Evolutionary conservation across 2,888 invertebrate genomes (phyloP), one percentile per base, ranked within the genome.

Genomic region (Conus canariensis): DNA sequence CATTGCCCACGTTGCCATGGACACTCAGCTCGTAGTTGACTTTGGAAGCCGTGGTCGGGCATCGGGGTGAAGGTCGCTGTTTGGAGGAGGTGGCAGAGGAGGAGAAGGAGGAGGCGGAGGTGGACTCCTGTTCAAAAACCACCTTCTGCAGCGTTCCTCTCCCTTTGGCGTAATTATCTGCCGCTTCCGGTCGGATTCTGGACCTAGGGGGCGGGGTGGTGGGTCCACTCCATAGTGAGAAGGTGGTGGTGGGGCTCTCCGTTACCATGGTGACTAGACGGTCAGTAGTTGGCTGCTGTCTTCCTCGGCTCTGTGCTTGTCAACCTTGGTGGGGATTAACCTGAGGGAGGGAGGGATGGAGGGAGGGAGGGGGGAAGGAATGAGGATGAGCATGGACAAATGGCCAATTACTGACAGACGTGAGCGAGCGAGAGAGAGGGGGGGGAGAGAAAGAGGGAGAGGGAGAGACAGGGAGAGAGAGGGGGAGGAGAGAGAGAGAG

Each of bases 1-100:
- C 22, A 0, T 91, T 92, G 22, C 92, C 91, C 0, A 95, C 92
- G 12, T 92, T 93, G 12, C 95, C 95, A 85, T 92, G 88, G 88
- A 93, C 91, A 19, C 94, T 94, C 58, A 91, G 92, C 8, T 92
- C 92, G 91, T 93, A 94, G 90, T 94, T 94, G 0, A 87, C 88
- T 85, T 92, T 88, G 25, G 94, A 92, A 22, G 91, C 82, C 94
- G 85, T 9, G 93, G 93, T 64, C 92, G 5, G 93, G 94, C 59
- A 88, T 90, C 30, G 92, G 93, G 88, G 60, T 87, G 45, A 67
- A 64, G 67, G 70, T 10, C 67, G 19, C 16, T 22, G 45, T 9
- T n/a, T 14, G 58, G 88, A 8, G 64, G 16, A 45, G 56, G 58
- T 8, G 56, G 59, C 16, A 19, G 77, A 45, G 45, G 45, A 30